These are phyloP conservation scores for Corythornis cristatus DNA, from an alignment of 2,113 vertebrate genomes.

Conservation along the genomic window DNA sequence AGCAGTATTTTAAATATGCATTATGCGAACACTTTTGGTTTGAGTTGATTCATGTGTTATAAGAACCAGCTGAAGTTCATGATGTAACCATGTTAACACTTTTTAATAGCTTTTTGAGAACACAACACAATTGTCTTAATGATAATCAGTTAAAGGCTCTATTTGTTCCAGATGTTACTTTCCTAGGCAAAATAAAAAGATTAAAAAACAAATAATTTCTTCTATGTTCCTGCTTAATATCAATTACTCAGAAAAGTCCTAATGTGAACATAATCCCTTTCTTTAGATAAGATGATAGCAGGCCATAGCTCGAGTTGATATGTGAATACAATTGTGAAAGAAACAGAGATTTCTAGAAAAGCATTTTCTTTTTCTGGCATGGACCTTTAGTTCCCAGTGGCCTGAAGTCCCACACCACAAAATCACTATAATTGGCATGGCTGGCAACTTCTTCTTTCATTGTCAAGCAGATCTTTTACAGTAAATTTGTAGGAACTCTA, in stretches of 20 bases:
- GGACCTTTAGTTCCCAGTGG: slow-evolving; percentile 6
- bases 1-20: slow-evolving; percentile 54
- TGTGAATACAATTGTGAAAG: slow-evolving; percentile 34
- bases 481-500: slow-evolving; percentile 64
- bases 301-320: slow-evolving; percentile 23
- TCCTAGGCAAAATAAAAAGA: not conserved
- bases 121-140: slow-evolving; percentile 58
- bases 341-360: slow-evolving; percentile 38
- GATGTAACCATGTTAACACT: slow-evolving; percentile 72
- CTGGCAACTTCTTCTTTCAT: slow-evolving; percentile 53
- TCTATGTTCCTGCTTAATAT: slow-evolving; percentile 44
- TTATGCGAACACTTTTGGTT: slow-evolving; percentile 37
- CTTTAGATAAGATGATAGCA: slow-evolving; percentile 26
- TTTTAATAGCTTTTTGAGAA: slow-evolving; percentile 75
- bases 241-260: not conserved
- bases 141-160: slow-evolving; percentile 66
- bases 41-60: slow-evolving; percentile 64
- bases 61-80: slow-evolving; percentile 72
- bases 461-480: slow-evolving; percentile 67
- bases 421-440: slow-evolving; percentile 61
- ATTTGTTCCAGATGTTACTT: slow-evolving; percentile 74
- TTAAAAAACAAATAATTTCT: not conserved
- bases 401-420: slow-evolving; percentile 52
- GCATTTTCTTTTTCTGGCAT: slow-evolving; percentile 13
- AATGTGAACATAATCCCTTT: slow-evolving; percentile 35